These are phyloP conservation scores for Holacanthella duospinosa DNA, from an alignment of 2,888 invertebrate species.

Conservation along the genomic window DNA sequence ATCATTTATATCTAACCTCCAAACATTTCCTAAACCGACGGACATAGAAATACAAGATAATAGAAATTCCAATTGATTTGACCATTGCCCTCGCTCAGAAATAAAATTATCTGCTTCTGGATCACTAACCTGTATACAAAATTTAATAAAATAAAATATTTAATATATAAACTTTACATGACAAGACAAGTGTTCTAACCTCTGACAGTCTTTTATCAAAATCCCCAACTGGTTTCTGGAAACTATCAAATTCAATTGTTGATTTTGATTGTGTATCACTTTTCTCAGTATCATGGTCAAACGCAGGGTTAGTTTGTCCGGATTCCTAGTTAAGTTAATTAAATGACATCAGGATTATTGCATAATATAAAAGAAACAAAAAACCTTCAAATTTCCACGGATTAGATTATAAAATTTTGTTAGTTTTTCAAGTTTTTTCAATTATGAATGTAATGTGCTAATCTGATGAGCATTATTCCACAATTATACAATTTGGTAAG, in stretches of 20 bases:
- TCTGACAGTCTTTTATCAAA: background rate
- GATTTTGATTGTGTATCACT: background rate
- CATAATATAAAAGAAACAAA: background rate
- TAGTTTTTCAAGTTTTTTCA: too few relatives aligned
- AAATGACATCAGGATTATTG: background rate
- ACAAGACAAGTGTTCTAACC: too few relatives aligned
- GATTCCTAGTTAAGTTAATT: background rate
- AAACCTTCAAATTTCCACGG: background rate
- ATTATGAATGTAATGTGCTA: too few relatives aligned
- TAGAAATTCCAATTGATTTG: slow-evolving; percentile 53
- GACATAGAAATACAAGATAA: slow-evolving; percentile 62
- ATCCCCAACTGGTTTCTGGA: background rate
- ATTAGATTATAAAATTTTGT: background rate
- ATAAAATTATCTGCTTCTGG: background rate
- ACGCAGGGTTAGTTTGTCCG: background rate
- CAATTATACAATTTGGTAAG: too few relatives aligned
- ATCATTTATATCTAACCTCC: slow-evolving; percentile 45
- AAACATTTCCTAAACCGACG: slow-evolving; percentile 57
- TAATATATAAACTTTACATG: background rate
- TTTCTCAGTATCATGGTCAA: background rate
- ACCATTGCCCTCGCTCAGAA: slow-evolving; percentile 45
- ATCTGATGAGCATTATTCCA: too few relatives aligned
- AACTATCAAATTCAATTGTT: background rate
- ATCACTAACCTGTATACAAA: background rate
- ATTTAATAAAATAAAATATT: too few relatives aligned